Conservation (phyloP, 2,888 invertebrate species). For the Thera obeliscata region DNA sequence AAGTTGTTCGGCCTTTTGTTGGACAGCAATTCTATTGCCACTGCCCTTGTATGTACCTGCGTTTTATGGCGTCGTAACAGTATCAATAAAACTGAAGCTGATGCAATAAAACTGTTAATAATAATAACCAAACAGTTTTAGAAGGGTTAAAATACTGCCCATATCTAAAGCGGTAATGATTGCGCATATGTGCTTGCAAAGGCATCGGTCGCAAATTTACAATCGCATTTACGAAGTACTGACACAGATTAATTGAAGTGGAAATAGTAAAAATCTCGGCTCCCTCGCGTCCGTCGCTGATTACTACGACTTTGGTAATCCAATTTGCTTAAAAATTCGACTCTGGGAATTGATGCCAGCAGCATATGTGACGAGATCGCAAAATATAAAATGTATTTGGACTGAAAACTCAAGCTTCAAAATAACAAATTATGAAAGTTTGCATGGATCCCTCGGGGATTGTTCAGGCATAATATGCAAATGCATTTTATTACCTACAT, state of each 20-base stretch:
- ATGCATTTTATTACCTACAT: conserved; percentile 33
- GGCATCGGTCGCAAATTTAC: conserved; percentile 14
- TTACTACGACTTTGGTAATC: conserved; percentile 37
- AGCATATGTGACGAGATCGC: conserved; percentile 39
- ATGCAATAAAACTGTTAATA: conserved; percentile 33
- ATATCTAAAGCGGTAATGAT: conserved; percentile 41
- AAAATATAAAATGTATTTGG: conserved; percentile 42
- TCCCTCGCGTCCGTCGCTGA: conserved; percentile 42
- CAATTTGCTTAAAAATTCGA: conserved; percentile 39
- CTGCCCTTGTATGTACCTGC: conserved; percentile 43
- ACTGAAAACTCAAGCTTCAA: conserved; percentile 36
- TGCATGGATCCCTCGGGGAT: conserved; percentile 33
- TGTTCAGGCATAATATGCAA: conserved; percentile 31
- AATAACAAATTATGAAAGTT: conserved; percentile 39
- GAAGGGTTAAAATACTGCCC: conserved; percentile 42
- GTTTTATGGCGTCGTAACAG: conserved; percentile 50
- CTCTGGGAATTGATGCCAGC: conserved; percentile 37
- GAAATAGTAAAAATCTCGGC: conserved; percentile 46
- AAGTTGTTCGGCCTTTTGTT: conserved; percentile 40
- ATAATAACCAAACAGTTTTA: conserved; percentile 42
- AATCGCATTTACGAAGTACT: conserved; percentile 25
- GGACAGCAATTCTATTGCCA: conserved; percentile 39
- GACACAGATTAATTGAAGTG: conserved; percentile 54
- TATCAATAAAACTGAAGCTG: conserved; percentile 47
- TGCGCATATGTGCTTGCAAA: not conserved